phyloP scores from a whole-genome alignment of 2,113 vertebrate species.

The Cygnus atratus region DNA sequence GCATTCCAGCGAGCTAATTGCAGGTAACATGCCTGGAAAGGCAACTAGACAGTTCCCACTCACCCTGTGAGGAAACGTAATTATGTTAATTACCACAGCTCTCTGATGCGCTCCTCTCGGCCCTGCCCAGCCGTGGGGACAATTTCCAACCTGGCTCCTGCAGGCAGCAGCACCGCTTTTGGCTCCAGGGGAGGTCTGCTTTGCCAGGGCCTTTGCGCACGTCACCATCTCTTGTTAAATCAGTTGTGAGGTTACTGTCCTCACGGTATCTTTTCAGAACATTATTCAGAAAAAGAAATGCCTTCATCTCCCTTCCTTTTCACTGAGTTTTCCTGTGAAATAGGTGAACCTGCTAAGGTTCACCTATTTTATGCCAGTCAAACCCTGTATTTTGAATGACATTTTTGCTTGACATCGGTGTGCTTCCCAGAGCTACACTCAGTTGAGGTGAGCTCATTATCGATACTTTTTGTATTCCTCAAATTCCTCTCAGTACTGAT shows the following conservation, averaged over 20 bases:
- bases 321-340: background rate
- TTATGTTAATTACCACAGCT: background rate
- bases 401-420: background rate
- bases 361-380: background rate
- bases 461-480: background rate
- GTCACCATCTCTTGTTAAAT: background rate
- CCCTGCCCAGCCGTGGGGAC: background rate
- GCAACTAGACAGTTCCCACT: background rate
- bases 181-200: background rate
- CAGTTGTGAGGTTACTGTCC: background rate
- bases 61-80: background rate
- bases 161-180: fast-evolving
- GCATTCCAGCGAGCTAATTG: background rate
- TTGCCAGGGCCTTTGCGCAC: background rate
- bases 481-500: background rate
- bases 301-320: background rate
- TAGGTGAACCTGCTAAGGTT: background rate
- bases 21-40: background rate
- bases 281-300: background rate
- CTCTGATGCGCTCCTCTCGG: background rate
- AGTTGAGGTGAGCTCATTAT: background rate
- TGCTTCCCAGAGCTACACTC: background rate
- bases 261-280: background rate
- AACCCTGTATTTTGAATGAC: background rate
- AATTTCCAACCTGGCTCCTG: background rate